A percentile compares a stretch with the other conserved stretches of the same genome.
phyloP scores from a whole-genome alignment of 1,140 invertebrate genomes.

The Danaus melanippus region DNA sequence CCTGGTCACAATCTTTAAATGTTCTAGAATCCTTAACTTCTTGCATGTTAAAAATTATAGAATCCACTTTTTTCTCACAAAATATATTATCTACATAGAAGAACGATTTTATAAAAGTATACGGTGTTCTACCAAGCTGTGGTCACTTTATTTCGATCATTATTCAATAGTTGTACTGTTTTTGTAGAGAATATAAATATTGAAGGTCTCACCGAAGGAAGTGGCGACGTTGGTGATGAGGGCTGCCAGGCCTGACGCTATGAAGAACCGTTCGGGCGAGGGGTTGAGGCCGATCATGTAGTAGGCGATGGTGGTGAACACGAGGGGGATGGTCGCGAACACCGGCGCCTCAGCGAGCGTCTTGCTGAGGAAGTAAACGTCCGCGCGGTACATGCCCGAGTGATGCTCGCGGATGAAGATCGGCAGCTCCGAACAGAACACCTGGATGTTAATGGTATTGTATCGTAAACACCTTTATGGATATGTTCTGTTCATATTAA shows the following conservation, averaged over 20 bases:
- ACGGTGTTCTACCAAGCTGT: no score
- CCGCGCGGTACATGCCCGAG: conserved; percentile 93
- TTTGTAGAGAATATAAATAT: no score
- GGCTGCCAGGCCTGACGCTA: conserved; percentile 81
- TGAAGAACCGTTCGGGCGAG: conserved; percentile 80
- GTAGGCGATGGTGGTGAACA: conserved; percentile 90
- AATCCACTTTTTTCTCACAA: no score
- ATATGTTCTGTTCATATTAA: background rate
- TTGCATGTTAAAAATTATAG: no score
- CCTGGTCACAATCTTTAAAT: no score
- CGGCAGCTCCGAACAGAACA: conserved; percentile 92
- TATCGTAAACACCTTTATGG: background rate
- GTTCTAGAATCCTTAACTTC: no score
- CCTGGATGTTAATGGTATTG: conserved; percentile 71
- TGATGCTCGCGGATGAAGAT: conserved; percentile 93
- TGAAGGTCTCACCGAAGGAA: conserved; percentile 84
- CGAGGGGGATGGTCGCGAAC: conserved; percentile 84
- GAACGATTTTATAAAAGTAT: no score
- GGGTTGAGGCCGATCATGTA: conserved; percentile 89
- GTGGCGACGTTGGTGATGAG: conserved; percentile 92
- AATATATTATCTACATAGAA: no score
- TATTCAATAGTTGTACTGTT: no score
- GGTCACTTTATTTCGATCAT: no score
- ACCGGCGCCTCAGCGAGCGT: conserved; percentile 90
- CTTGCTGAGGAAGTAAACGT: conserved; percentile 95